Evolutionary conservation across 2,113 vertebrate genomes (phyloP), one percentile per base, ranked within the genome.

Genomic region (Poeciliopsis occidentalis): DNA sequence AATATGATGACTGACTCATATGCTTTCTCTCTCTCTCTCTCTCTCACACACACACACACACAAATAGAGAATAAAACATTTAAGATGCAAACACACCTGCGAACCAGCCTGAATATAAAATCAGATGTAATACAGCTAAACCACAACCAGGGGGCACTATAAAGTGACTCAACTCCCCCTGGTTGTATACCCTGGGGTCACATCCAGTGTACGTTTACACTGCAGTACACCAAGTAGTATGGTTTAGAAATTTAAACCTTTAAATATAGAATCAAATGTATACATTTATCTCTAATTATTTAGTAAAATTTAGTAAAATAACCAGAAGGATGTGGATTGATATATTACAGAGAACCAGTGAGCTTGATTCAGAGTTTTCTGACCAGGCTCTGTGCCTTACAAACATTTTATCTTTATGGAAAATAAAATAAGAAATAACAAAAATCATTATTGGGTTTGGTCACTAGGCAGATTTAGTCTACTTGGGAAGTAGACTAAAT

Each of bases 71-170:
- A 70, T 2, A 60, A 39, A 10, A 79, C 39, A 60, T 66, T 60
- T 54, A 64, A 26, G 54, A 3, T 26, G 8, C 60, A 44, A 67
- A 31, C 39, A 31, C 63, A 66, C 17, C 7, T 34, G 4, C 27
- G 70, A 71, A 29, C 60, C 64, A 32, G 32, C 74, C 30, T 63
- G 11, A 41, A 26, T 15, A 10, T 76, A 24, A 5, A 54, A 79
- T 62, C 8, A 70, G 29, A 17, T 84, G 81, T 73, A 90, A 65
- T 90, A 63, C 66, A 79, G 29, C 10, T 17, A 8, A 1, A 73
- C 29, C 17, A 79, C 81, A 70, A 71, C 75, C 80, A 92, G 90
- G 83, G 86, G 89, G 89, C 88, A 68, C 74, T 76, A 61, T 34
- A 84, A 65, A 65, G 66, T 39, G 82, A 81, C 19, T 61, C 27